These are phyloP conservation scores for Malacoctenus gilli DNA, from an alignment of 2,797 vertebrate genomes.

Conservation along the genomic window DNA sequence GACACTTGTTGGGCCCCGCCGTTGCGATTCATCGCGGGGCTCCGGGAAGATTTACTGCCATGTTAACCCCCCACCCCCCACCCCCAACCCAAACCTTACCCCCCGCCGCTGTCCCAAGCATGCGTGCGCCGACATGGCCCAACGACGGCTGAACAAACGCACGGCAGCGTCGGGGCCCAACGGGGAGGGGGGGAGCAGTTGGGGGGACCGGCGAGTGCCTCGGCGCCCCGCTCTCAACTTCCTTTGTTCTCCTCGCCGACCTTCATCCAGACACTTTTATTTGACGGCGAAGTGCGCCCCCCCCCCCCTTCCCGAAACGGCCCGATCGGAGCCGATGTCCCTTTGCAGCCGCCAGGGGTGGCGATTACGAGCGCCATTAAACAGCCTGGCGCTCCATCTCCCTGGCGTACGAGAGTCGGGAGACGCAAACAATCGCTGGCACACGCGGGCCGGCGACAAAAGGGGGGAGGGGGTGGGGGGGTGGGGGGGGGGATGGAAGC, in stretches of 20 bases:
- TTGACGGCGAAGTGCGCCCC: conserved; percentile 64
- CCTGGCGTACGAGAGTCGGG: too few relatives aligned
- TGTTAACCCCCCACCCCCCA: conserved; percentile 25
- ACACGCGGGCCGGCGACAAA: conserved; percentile 28
- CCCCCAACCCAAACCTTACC: too few relatives aligned
- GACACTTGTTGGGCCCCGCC: conserved; percentile 44
- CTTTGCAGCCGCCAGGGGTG: conserved; percentile 43
- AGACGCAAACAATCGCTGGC: conserved; percentile 62
- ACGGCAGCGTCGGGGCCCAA: too few relatives aligned
- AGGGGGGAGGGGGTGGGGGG: too few relatives aligned
- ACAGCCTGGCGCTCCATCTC: conserved; percentile 53
- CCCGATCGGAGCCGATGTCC: conserved; percentile 60
- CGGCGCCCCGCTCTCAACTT: conserved; percentile 61
- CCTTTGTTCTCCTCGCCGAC: conserved; percentile 68
- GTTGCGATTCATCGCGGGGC: conserved; percentile 56
- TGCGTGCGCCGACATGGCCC: conserved; percentile 14
- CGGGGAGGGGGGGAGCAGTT: too few relatives aligned
- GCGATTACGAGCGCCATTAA: conserved; percentile 65
- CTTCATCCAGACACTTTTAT: conserved; percentile 73
- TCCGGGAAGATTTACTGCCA: conserved; percentile 44
- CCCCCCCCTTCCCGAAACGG: conserved; percentile 43
- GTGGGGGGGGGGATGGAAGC: too few relatives aligned
- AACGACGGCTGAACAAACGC: conserved; percentile 41
- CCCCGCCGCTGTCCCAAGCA: conserved; percentile 48
- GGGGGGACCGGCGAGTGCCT: too few relatives aligned